A percentile compares a stretch with the other conserved stretches of the same genome.
Evolutionary conservation across 1,140 invertebrate genomes (phyloP).

Genomic region (Drosophila nannoptera): DNA sequence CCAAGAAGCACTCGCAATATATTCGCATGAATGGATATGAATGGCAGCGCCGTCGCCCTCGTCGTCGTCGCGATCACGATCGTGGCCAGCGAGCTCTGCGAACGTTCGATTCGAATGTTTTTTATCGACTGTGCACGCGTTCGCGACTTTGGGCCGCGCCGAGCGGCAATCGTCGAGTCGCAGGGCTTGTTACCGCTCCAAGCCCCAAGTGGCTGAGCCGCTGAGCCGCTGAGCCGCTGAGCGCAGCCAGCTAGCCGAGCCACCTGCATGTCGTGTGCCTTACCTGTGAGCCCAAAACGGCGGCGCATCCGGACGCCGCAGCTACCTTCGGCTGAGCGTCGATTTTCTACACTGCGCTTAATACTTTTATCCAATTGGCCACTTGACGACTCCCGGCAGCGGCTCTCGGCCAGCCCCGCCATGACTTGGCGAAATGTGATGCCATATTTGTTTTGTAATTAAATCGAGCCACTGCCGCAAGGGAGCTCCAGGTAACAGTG

Average conservation of each 20-base stretch:
- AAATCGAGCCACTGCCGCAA: constrained; percentile 50
- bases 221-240: constrained; percentile 24
- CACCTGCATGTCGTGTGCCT: constrained; percentile 61
- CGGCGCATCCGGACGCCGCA: constrained; percentile 52
- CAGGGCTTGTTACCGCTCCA: constrained; percentile 60
- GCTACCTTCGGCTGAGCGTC: constrained; percentile 34
- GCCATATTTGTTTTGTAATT: constrained; percentile 68
- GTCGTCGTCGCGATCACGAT: constrained; percentile 16
- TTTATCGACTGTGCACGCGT: constrained; percentile 74
- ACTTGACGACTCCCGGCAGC: background rate
- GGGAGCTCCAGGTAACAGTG: constrained; percentile 47
- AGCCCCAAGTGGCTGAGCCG: constrained; percentile 38
- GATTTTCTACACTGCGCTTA: constrained; percentile 62
- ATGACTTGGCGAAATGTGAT: constrained; percentile 53
- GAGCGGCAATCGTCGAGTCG: constrained; percentile 36
- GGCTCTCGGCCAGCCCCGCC: background rate
- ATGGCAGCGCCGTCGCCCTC: constrained; percentile 30
- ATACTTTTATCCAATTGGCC: constrained; percentile 47
- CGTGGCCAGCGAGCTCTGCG: constrained; percentile 51
- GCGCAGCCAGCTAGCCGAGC: constrained; percentile 25
- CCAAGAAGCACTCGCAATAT: constrained; percentile 38
- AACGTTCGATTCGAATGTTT: constrained; percentile 73
- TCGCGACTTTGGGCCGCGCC: constrained; percentile 43
- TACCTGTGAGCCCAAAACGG: constrained; percentile 47
- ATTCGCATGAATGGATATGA: constrained; percentile 61